Evolutionary conservation across 2,888 invertebrate genomes (phyloP).

Genomic region (Parapristionchus giblindavisi): DNA sequence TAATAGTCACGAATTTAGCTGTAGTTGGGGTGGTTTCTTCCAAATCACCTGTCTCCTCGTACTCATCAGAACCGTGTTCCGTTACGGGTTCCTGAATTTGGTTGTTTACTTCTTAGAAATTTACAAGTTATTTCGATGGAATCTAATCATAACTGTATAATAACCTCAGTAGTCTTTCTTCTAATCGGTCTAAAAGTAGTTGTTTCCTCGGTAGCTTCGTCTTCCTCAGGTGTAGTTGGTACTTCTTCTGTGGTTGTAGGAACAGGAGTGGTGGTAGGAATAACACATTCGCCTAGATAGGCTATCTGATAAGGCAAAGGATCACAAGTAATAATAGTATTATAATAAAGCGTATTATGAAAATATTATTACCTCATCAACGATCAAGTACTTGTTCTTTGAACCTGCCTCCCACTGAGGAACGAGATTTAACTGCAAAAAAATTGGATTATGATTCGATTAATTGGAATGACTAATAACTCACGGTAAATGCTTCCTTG

Average conservation of each 20-base stretch:
- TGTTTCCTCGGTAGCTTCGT: conserved; percentile 35
- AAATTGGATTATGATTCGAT: background rate
- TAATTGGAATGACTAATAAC: background rate
- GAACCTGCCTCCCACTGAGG: conserved; percentile 76
- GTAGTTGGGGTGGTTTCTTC: conserved; percentile 32
- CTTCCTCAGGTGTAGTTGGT: conserved; percentile 38
- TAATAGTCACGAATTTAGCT: conserved; percentile 10
- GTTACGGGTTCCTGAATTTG: conserved; percentile 3
- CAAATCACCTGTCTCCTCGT: conserved; percentile 23
- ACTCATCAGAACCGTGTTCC: conserved; percentile 25
- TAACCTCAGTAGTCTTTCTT: conserved; percentile 14
- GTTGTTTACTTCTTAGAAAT: background rate
- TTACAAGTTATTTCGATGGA: background rate
- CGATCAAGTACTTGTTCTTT: conserved; percentile 60
- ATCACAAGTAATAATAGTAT: background rate
- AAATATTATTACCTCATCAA: conserved; percentile 54
- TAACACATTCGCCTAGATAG: conserved; percentile 63
- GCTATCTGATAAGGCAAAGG: conserved; percentile 50
- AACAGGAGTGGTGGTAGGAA: conserved; percentile 9
- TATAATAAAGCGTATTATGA: background rate
- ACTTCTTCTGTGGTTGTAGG: conserved; percentile 19
- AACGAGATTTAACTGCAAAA: conserved; percentile 86
- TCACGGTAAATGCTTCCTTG: conserved; percentile 61
- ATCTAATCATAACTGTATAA: background rate
- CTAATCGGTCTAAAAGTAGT: conserved; percentile 17